Conservation (phyloP, 1,140 invertebrate genomes). For the Glossosoma conforme region DNA sequence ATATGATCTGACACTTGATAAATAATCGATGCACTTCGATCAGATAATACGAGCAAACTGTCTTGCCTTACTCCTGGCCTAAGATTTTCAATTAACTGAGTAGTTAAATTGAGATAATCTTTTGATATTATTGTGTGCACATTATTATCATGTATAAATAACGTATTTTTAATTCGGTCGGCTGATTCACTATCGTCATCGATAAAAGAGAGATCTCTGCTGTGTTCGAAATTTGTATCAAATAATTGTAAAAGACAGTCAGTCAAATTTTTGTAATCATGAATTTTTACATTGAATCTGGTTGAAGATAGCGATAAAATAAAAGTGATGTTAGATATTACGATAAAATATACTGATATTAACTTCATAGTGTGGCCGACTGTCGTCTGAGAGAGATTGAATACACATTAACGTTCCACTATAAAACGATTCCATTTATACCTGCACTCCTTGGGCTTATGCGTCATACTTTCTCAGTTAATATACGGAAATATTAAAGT, state of each 20-base stretch:
- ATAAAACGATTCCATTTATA: too few species aligned
- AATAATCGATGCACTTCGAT: constrained; percentile 1
- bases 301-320: too few species aligned
- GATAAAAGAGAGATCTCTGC: constrained; percentile 7
- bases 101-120: constrained; percentile 13
- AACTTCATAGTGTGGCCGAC: too few species aligned
- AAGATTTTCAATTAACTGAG: background rate
- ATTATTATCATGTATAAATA: constrained; percentile 1
- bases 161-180: background rate
- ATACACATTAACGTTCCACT: too few species aligned
- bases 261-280: too few species aligned
- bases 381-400: too few species aligned
- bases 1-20: constrained; percentile 3
- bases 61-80: background rate
- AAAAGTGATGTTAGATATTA: too few species aligned
- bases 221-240: constrained; percentile 5
- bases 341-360: too few species aligned
- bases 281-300: too few species aligned
- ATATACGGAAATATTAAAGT: too few species aligned
- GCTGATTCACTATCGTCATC: constrained; percentile 2
- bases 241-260: background rate
- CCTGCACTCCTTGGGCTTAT: too few species aligned
- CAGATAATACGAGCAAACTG: constrained; percentile 8
- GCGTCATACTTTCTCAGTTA: too few species aligned
- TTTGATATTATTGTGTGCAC: constrained; percentile 4